Percentiles rank a stretch among this genome's conserved stretches.
These are phyloP conservation scores for Coranthus polyacanthus DNA, from an alignment of 2,797 vertebrate species.

Conservation along the genomic window DNA sequence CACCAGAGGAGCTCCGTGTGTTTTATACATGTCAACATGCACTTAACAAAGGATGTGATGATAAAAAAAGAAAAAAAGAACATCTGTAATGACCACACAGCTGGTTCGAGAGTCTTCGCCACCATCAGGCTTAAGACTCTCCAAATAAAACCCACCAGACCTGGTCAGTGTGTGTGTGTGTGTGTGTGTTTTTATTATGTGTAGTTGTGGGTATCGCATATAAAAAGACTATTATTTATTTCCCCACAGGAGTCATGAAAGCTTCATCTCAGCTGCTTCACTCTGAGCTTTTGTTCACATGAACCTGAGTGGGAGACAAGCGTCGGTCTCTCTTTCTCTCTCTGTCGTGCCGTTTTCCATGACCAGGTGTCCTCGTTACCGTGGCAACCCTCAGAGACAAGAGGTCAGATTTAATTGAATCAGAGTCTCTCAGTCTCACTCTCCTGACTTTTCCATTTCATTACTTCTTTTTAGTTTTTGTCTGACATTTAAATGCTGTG, in stretches of 20 bases:
- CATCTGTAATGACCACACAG: not conserved
- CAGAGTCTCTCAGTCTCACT: no score
- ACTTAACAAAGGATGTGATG: no score
- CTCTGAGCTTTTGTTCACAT: conserved; percentile 36
- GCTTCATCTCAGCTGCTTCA: conserved; percentile 41
- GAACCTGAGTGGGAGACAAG: conserved; percentile 24
- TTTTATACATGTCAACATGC: no score
- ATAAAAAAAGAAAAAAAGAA: no score
- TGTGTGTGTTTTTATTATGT: conserved; percentile 2
- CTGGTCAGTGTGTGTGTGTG: not conserved
- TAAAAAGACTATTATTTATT: conserved; percentile 18
- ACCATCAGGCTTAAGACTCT: not conserved
- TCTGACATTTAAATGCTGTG: not conserved
- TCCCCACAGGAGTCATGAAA: conserved; percentile 25
- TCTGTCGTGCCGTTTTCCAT: conserved; percentile 27
- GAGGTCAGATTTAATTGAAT: conserved; percentile 49
- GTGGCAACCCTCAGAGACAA: conserved; percentile 50
- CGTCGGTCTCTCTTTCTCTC: not conserved
- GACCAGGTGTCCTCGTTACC: conserved; percentile 59
- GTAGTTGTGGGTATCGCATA: conserved; percentile 5
- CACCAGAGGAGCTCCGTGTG: no score
- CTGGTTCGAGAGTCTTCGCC: not conserved
- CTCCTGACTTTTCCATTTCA: not conserved
- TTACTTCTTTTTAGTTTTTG: not conserved
- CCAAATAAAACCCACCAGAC: conserved; percentile 25